Conservation (phyloP, 2,797 vertebrate species). For the Cuniculus paca region DNA sequence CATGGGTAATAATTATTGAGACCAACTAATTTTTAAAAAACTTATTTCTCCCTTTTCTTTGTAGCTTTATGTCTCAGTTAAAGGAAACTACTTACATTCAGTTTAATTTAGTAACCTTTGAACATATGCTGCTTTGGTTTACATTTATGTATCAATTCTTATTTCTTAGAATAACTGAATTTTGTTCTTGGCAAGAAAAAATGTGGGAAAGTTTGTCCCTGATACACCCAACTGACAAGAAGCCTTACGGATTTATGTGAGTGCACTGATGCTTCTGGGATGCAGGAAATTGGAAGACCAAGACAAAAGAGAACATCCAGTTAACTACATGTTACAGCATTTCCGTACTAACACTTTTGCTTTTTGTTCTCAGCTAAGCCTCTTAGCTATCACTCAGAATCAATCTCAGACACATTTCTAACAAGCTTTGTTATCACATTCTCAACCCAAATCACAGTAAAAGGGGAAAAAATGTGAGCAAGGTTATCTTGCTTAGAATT, state of each 20-base stretch:
- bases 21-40: conserved; percentile 9
- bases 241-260: neutral
- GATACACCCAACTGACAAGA: neutral
- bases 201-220: neutral
- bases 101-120: conserved; percentile 62
- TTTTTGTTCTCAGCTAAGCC: conserved; percentile 15
- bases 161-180: neutral
- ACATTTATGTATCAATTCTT: neutral
- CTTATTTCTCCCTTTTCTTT: conserved; percentile 42
- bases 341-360: neutral
- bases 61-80: conserved; percentile 58
- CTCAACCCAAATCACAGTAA: neutral
- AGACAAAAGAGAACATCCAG: neutral
- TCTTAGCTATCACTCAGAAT: conserved; percentile 53
- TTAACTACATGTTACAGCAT: neutral
- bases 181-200: neutral
- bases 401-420: conserved; percentile 58
- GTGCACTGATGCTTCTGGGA: neutral
- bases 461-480: neutral
- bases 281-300: neutral
- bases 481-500: conserved; percentile 6
- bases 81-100: conserved; percentile 61
- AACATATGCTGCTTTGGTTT: conserved; percentile 12
- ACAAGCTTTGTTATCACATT: conserved; percentile 59
- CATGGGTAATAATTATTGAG: neutral